Evolutionary conservation across 2,888 invertebrate genomes (phyloP).

Genomic region (Octodonta nipae): DNA sequence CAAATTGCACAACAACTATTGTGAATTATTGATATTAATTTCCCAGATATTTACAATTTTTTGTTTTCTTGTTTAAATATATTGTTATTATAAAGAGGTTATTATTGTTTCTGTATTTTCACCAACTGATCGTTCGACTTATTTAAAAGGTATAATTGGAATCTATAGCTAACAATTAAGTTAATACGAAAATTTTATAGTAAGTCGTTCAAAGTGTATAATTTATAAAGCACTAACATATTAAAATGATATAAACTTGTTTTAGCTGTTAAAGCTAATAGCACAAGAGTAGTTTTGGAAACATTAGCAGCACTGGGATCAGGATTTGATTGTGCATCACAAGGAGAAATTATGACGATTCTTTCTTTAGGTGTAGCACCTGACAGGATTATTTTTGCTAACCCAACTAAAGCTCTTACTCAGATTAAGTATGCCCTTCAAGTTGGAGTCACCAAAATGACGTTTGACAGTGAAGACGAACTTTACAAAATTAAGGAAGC

Average conservation of each 20-base stretch:
- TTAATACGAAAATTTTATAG: no score
- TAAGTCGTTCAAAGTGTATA: not conserved
- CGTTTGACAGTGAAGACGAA: slow-evolving; percentile 45
- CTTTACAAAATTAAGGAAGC: slow-evolving; percentile 40
- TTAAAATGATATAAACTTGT: slow-evolving; percentile 7
- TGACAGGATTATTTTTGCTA: slow-evolving; percentile 44
- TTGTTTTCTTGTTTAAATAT: no score
- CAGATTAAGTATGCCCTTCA: slow-evolving; percentile 41
- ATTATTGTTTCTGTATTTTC: no score
- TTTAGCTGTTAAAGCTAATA: slow-evolving; percentile 50
- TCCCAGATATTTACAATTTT: no score
- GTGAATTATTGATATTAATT: no score
- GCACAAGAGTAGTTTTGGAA: slow-evolving; percentile 35
- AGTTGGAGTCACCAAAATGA: slow-evolving; percentile 40
- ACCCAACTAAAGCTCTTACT: slow-evolving; percentile 43
- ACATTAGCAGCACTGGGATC: slow-evolving; percentile 41
- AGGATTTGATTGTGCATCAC: slow-evolving; percentile 51
- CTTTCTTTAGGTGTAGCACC: slow-evolving; percentile 37
- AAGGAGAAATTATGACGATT: slow-evolving; percentile 41
- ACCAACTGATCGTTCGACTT: no score
- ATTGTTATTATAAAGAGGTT: no score
- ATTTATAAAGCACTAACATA: not conserved
- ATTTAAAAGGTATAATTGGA: no score
- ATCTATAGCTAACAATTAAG: no score
- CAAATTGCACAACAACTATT: no score